Percentiles rank a stretch among this genome's conserved stretches.
These are phyloP conservation scores for Archilochus colubris DNA, from an alignment of 2,113 vertebrate species.

Conservation along the genomic window DNA sequence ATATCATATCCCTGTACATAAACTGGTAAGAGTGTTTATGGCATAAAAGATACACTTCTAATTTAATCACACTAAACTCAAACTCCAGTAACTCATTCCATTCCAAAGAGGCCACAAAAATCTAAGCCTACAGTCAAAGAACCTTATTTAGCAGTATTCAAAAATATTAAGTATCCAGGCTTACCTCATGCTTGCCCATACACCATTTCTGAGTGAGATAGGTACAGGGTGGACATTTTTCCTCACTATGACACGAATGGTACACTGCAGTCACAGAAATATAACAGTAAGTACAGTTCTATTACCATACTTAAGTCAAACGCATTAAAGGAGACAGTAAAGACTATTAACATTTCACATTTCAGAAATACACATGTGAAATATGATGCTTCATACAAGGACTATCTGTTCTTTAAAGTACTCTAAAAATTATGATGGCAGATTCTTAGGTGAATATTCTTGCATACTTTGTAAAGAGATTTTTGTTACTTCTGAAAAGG, in stretches of 20 bases:
- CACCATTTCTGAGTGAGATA: conserved; percentile 98
- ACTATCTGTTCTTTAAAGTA: neutral
- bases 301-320: neutral
- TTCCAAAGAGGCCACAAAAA: neutral
- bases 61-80: neutral
- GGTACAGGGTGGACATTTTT: conserved; percentile 96
- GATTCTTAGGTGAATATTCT: neutral
- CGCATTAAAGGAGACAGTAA: neutral
- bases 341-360: neutral
- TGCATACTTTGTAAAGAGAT: neutral
- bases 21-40: neutral
- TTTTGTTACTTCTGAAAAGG: neutral
- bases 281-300: neutral
- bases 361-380: neutral
- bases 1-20: neutral
- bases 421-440: neutral
- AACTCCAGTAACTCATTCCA: neutral
- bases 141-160: neutral
- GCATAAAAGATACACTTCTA: neutral
- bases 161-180: neutral
- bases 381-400: neutral
- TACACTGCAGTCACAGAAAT: conserved; percentile 82
- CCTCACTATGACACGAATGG: conserved; percentile 96
- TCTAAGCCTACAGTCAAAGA: neutral
- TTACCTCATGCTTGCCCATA: conserved; percentile 98